Evolutionary conservation across 92 coral and sea anemone genomes (phyloP).

Genomic region (Umimayanthus kanabou): DNA sequence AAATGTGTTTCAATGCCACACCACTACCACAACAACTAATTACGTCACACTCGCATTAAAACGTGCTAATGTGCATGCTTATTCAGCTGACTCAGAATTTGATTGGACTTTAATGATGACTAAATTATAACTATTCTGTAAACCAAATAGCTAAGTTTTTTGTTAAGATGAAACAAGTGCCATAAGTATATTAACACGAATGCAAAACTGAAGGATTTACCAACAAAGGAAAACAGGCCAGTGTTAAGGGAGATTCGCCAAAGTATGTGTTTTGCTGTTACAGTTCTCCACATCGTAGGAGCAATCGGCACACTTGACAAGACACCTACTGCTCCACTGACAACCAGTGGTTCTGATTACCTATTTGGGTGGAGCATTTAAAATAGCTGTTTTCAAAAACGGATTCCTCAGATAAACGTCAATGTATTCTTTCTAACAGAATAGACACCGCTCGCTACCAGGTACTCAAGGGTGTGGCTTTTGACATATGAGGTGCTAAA

Average conservation of each 20-base stretch:
- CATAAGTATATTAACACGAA: no score
- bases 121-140: neutral
- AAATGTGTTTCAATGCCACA: no score
- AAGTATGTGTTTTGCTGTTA: neutral
- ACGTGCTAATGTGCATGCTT: no score
- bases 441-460: neutral
- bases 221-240: no score
- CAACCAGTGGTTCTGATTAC: neutral
- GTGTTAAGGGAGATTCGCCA: no score
- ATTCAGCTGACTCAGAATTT: neutral
- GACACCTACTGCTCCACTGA: neutral
- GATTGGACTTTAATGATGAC: neutral
- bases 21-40: no score
- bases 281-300: slow-evolving; percentile 13
- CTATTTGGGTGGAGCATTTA: neutral
- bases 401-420: neutral
- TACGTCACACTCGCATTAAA: no score
- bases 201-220: no score
- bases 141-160: neutral
- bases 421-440: neutral
- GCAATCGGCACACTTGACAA: neutral
- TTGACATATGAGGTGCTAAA: slow-evolving; percentile 42
- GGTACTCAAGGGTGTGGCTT: neutral
- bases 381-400: neutral
- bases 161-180: neutral